Base-by-base conservation (phyloP, 2,888 invertebrate genomes). In the Lithophane socia region DNA sequence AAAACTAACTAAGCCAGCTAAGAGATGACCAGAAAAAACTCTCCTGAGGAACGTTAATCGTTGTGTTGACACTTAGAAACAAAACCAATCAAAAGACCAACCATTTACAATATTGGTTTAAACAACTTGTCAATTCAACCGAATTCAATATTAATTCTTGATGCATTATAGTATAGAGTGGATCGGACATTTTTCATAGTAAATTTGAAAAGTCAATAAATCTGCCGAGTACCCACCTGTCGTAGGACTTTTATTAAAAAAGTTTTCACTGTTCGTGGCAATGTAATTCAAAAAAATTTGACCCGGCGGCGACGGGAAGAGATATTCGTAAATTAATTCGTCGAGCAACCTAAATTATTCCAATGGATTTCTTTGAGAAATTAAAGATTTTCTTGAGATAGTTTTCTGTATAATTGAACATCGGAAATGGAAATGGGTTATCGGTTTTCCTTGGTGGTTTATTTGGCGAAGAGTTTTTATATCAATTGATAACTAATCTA, bases 191-290 rank as follows among this genome's bases (percentile, higher is more conserved):
- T 90, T 90, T 86, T 82, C 88, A 85, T 89, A 88, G 90, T 88
- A 86, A 93, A 92, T 93, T 92, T 90, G 88, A 87, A 90, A 92
- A 92, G 88, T 91, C 93, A 92, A 94, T 95, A 94, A 94, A 94
- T 95, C 94, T 92, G 87, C 81, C 82, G 78, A 83, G 87, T 87
- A 86, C 83, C 91, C 94, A 95, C 95, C 94, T 95, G 94, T 93
- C 93, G 90, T 88, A 86, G 75, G 84, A 84, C 86, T 89, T 92
- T 94, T 95, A 94, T 94, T 95, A 95, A 95, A 95, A 95, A 95
- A 95, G 94, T 95, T 95, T 86, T 87, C 87, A 90, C 90, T 92
- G 92, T 92, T 85, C 82, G 68, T 88, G 89, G 89, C 91, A 91
- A 91, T 94, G 93, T 92, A 91, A 93, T 93, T 92, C 90, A 77